Conservation (phyloP, 2,113 vertebrate species). For the Colossoma macropomum region DNA sequence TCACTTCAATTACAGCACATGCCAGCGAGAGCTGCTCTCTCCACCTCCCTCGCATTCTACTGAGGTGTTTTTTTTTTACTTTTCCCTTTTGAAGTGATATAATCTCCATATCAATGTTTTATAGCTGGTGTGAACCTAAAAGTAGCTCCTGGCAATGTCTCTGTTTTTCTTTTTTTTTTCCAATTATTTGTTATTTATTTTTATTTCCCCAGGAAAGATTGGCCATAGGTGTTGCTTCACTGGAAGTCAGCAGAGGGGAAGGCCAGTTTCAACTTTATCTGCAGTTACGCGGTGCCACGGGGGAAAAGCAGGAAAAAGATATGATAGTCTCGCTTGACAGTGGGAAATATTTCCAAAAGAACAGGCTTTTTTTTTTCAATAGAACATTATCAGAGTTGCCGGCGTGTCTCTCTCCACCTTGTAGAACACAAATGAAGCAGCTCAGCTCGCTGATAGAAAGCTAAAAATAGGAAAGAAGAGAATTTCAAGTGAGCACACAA, state of each 20-base stretch:
- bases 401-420: conserved; percentile 32
- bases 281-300: conserved; percentile 6
- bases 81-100: neutral
- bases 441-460: conserved; percentile 36
- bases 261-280: conserved; percentile 15
- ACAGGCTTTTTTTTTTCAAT: conserved; percentile 54
- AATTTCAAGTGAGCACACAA: conserved; percentile 10
- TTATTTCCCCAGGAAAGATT: conserved; percentile 10
- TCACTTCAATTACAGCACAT: conserved; percentile 13
- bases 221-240: conserved; percentile 27
- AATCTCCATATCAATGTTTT: conserved; percentile 26
- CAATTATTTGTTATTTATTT: conserved; percentile 1
- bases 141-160: neutral
- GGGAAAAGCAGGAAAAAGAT: conserved; percentile 31
- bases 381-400: conserved; percentile 59
- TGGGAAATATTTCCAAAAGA: conserved; percentile 57
- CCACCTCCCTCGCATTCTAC: neutral
- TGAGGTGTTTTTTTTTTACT: neutral
- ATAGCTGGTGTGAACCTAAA: neutral
- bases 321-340: conserved; percentile 46
- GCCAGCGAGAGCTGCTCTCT: conserved; percentile 5
- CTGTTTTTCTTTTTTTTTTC: neutral
- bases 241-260: conserved; percentile 31
- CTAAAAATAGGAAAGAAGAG: conserved; percentile 40
- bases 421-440: conserved; percentile 39